Evolutionary conservation across 2,797 vertebrate genomes (phyloP).

Genomic region (Epinephelus coioides): DNA sequence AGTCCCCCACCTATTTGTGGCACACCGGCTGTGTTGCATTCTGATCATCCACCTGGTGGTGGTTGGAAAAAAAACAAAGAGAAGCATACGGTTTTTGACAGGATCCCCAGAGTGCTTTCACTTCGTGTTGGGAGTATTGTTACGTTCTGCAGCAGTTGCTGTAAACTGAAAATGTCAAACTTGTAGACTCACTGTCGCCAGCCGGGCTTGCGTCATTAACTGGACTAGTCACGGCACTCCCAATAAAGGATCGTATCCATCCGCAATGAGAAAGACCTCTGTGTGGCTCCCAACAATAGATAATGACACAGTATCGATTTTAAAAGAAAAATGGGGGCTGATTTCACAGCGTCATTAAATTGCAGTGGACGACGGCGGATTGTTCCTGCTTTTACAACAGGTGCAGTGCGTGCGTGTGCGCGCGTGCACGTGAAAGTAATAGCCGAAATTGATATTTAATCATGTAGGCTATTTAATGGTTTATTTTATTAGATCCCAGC

Average conservation of each 20-base stretch:
- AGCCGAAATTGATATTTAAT: neutral
- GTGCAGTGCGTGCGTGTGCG: constrained; percentile 27
- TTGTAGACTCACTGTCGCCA: constrained; percentile 91
- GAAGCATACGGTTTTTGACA: neutral
- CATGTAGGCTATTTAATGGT: too few relatives aligned
- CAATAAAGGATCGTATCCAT: constrained; percentile 86
- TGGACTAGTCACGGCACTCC: constrained; percentile 85
- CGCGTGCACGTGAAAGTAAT: neutral
- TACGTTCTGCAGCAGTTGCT: constrained; percentile 87
- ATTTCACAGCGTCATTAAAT: neutral
- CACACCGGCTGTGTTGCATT: neutral
- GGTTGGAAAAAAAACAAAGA: neutral
- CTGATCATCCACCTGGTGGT: constrained; percentile 55
- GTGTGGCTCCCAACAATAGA: constrained; percentile 33
- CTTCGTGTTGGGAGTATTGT: constrained; percentile 77
- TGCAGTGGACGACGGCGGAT: fast-evolving
- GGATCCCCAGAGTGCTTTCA: constrained; percentile 53
- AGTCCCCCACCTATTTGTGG: constrained; percentile 22
- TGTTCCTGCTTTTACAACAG: constrained; percentile 37
- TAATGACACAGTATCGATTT: neutral
- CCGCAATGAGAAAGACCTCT: constrained; percentile 77
- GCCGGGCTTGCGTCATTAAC: constrained; percentile 89
- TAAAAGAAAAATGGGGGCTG: neutral
- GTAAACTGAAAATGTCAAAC: constrained; percentile 93
- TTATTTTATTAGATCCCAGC: neutral